phyloP scores from a whole-genome alignment of 1,140 invertebrate genomes.

The Copidosoma floridanum region DNA sequence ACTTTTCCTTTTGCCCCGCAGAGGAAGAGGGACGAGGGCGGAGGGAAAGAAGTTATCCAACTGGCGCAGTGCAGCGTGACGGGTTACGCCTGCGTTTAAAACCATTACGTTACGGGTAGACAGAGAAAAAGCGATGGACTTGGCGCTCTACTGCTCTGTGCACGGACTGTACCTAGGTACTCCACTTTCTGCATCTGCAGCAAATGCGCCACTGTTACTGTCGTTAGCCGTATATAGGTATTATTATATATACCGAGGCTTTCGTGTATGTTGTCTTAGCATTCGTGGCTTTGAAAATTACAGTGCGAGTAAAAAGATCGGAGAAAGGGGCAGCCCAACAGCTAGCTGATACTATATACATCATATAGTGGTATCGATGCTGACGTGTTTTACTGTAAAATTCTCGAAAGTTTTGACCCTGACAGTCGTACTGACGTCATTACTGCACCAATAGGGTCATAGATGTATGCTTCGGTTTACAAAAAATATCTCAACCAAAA shows the following conservation, averaged over 20 bases:
- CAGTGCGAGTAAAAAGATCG: not conserved
- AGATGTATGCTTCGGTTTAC: too few relatives aligned
- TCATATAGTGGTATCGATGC: too few relatives aligned
- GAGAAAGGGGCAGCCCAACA: not conserved
- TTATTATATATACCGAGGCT: not conserved
- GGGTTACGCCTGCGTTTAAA: slow-evolving; percentile 11
- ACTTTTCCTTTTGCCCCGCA: slow-evolving; percentile 24
- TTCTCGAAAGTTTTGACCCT: slow-evolving; percentile 21
- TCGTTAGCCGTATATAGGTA: not conserved
- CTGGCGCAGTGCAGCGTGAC: slow-evolving; percentile 6
- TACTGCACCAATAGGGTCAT: too few relatives aligned
- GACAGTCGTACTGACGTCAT: too few relatives aligned
- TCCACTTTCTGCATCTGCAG: slow-evolving; percentile 13
- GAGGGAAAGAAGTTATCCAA: slow-evolving; percentile 21
- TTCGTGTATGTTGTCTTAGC: not conserved
- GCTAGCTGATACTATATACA: slow-evolving; percentile 2
- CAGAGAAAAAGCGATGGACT: not conserved
- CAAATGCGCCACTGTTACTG: slow-evolving; percentile 6
- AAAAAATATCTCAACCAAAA: too few relatives aligned
- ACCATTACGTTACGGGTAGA: slow-evolving; percentile 9
- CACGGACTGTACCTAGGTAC: too few relatives aligned
- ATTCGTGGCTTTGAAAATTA: not conserved
- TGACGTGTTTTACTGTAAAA: slow-evolving; percentile 2
- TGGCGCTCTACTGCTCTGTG: not conserved
- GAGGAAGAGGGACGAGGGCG: not conserved